Evolutionary conservation across 2,797 vertebrate genomes (phyloP), one percentile per base, ranked within the genome.

Genomic region (Helostoma temminkii): DNA sequence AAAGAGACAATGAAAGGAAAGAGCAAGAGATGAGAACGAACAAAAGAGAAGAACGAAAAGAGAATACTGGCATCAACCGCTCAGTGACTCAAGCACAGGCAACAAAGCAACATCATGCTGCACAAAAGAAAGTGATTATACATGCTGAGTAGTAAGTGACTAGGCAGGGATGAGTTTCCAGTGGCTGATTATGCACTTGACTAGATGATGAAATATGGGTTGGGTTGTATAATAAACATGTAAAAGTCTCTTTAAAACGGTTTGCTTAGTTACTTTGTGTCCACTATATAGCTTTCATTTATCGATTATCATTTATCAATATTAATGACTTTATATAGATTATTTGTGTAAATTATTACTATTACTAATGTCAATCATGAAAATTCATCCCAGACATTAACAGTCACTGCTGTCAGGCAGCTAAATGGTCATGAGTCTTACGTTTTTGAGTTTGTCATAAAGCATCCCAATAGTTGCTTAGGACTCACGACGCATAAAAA

Each of bases 401-500:
- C 71, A 82, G 49, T 76, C 54, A 55, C 28, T 76, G 37, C 62
- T 71, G 56, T 72, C 53, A 76, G 37, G 75, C 69, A 82, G 68
- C 74, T 47, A 49, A 70, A 81, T 75, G 58, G 42, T 45, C 41
- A 53, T n/a, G 19, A 68, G 42, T 83, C 90, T 91, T 89, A 91
- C 79, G 62, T 90, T 88, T 85, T 34, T 82, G 66, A 53, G 69
- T 84, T 78, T 84, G 60, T 84, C 76, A 78, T 77, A 45, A 82
- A 88, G 53, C 26, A 77, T 80, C 82, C 86, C 73, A 90, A 77
- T 76, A 84, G 78, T 84, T 84, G 75, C 72, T 82, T 86, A 66
- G 74, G 65, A 86, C 85, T 90, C 88, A 88, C 48, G 48, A 76
- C 60, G 54, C 82, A 88, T 81, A 82, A 74, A 88, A 86, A 83